Base-by-base conservation (phyloP, 2,888 invertebrate species). In the Asteroscopus sphinx region DNA sequence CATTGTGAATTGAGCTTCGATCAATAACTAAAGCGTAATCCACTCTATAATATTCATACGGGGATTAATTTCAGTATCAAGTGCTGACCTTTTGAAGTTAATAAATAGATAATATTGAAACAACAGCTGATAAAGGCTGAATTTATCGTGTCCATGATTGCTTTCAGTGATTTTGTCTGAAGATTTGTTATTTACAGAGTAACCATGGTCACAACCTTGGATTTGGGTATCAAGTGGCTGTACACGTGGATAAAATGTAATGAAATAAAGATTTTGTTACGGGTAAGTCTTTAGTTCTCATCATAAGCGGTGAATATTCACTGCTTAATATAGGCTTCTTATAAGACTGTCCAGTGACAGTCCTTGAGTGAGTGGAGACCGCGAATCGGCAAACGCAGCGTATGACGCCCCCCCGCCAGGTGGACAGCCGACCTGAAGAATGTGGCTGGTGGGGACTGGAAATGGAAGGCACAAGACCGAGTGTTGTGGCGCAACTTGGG, bases 41-140 rank as follows among this genome's bases (percentile, higher is more conserved):
- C n/a, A 30, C 45, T 28, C n/a, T 41, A 58, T 58, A 61, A 45
- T 51, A 62, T 41, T 64, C 45, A 44, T 68, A 55, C 49, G 39
- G 47, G 46, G 52, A 75, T 68, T 65, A 68, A 60, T 59, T 59
- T 42, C 11, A 26, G 36, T 45, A 59, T 73, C 54, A 54, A 67
- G 41, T 57, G 48, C 41, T 58, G 46, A 66, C 65, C 57, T 57
- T 69, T 41, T 11, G 2, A 6, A 64, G 42, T 59, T 73, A 73
- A 73, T 76, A 51, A 75, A 73, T 56, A 73, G 74, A 76, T 70
- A 66, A 68, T 71, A 69, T 59, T 30, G 8, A 30, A 59, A 55
- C 33, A 60, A 66, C 46, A 47, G 11, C 35, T 55, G 68, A 76
- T 79, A 76, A 67, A 59, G 26, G 26, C 25, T 15, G 7, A 17